Base-by-base conservation (phyloP, 2,797 vertebrate species). In the Halcyon chelicuti region DNA sequence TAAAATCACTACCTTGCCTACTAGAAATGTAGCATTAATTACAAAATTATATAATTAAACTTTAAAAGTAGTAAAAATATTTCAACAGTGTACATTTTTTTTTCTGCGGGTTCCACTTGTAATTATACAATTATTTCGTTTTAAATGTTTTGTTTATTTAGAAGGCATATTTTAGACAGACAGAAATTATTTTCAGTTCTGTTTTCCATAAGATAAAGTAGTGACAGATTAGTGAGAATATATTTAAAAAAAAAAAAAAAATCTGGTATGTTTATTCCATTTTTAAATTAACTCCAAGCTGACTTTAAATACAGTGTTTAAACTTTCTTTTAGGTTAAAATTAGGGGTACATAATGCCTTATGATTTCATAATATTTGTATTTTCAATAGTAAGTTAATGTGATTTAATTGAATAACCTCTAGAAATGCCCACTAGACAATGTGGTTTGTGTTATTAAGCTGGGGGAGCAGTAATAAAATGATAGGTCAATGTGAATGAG, bases 201-300 rank as follows among this genome's bases (percentile, higher is more conserved):
- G 73, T 8, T 84, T 12, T 72, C 42, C 23, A 12, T 40, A 70
- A 84, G 14, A 28, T 33, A 75, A 33, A 78, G 52, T 28, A 20
- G 10, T 62, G 58, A 44, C 29, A 81, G 42, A 78, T 52, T 72
- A 78, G 8, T 54, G 31, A 74, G 12, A 15, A 8, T 29, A 6
- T 35, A 25, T 6, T 12, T 2, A 23, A 12, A 66, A 47, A 74
- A 93, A 42, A 14, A 14, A 42, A 42, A 42, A 17, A 39, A 39
- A 39, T 86, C 52, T 63, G 21, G 14, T 91, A 14, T 18, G 9
- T 87, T 91, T 96, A 65, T 86, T 91, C 47, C 37, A 66, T 82
- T 94, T 88, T 61, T 84, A 68, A 47, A 79, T 92, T 93, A 92
- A 95, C 29, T 66, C 8, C 61, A 86, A 85, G 72, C 44, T 35